These are phyloP conservation scores for Carterocephalus palaemon DNA, from an alignment of 2,888 invertebrate species.

Conservation along the genomic window DNA sequence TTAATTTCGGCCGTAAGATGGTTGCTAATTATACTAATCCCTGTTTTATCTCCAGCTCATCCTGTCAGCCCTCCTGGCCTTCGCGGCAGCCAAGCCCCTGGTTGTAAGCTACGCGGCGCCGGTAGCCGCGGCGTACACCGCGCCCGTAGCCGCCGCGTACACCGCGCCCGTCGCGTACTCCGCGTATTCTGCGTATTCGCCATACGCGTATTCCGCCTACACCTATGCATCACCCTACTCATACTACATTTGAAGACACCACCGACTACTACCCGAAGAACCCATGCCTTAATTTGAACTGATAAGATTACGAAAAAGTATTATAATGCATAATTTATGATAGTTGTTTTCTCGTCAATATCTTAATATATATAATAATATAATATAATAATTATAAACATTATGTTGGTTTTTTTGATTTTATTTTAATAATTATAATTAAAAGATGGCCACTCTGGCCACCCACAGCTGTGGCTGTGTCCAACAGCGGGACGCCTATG, in stretches of 20 bases:
- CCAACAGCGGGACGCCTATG: no score
- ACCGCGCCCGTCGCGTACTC: slow-evolving; percentile 47
- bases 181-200: slow-evolving; percentile 52
- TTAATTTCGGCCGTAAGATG: no score
- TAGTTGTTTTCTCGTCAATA: slow-evolving; percentile 2
- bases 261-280: neutral
- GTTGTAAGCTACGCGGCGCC: slow-evolving; percentile 43
- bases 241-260: slow-evolving; percentile 37
- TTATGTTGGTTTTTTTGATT: no score
- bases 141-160: slow-evolving; percentile 45
- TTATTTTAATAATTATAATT: no score
- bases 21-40: neutral
- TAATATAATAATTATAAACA: no score
- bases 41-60: slow-evolving; percentile 57
- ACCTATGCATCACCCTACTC: slow-evolving; percentile 44
- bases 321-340: slow-evolving; percentile 15
- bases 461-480: no score
- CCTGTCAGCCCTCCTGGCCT: slow-evolving; percentile 75
- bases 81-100: slow-evolving; percentile 49
- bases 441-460: no score
- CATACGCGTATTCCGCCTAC: slow-evolving; percentile 45
- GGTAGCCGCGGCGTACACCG: slow-evolving; percentile 43
- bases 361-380: neutral
- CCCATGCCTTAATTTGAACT: slow-evolving; percentile 5
- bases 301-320: no score